Conservation (phyloP, 2,888 invertebrate species). For the Yponomeuta malinellus region DNA sequence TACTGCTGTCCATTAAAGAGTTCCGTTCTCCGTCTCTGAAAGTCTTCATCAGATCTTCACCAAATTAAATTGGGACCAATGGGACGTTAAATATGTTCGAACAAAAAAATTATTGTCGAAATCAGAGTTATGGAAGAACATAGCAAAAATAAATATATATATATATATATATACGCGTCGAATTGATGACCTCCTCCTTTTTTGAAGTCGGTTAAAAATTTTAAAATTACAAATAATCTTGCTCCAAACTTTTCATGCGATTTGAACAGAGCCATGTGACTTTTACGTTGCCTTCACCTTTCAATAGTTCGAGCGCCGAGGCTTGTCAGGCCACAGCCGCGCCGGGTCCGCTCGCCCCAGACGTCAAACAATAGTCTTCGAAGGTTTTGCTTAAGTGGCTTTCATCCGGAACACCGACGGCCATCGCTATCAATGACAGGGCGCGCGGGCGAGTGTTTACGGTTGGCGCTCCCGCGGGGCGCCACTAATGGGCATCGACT, state of each 20-base stretch:
- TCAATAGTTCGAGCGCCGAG: neutral
- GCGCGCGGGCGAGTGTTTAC: neutral
- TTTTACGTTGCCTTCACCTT: neutral
- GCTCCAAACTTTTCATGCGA: neutral
- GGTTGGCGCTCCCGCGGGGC: neutral
- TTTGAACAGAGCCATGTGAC: neutral
- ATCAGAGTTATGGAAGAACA: too few relatives aligned
- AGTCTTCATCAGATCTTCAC: too few relatives aligned
- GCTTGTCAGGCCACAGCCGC: neutral
- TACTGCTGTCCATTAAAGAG: too few relatives aligned
- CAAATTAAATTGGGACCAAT: too few relatives aligned
- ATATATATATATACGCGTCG: too few relatives aligned
- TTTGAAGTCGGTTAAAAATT: neutral
- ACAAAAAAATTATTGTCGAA: too few relatives aligned
- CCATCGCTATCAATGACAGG: constrained; percentile 11
- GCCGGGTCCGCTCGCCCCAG: neutral
- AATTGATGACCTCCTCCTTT: too few relatives aligned
- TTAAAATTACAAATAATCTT: neutral
- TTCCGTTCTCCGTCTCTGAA: too few relatives aligned
- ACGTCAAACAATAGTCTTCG: neutral
- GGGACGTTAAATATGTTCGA: too few relatives aligned
- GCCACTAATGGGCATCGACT: constrained; percentile 8
- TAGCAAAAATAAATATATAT: too few relatives aligned
- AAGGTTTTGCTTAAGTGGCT: neutral
- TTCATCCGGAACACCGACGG: neutral